These are phyloP conservation scores for Labeo catla DNA, from an alignment of 2,113 vertebrate genomes.

Conservation along the genomic window DNA sequence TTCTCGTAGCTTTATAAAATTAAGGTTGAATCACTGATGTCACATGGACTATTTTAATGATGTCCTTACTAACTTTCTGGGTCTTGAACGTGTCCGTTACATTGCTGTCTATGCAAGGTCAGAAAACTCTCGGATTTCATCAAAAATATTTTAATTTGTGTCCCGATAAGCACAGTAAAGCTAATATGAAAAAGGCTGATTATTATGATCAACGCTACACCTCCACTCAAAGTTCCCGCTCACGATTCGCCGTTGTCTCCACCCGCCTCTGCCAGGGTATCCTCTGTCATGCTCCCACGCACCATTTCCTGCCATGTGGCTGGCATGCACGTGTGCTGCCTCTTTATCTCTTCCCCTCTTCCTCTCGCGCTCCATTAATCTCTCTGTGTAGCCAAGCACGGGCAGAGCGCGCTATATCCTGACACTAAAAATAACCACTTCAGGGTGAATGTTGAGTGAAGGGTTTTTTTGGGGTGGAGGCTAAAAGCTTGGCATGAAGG, in stretches of 20 bases:
- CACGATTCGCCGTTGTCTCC: neutral
- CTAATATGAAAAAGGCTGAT: neutral
- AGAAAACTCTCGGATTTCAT: too few relatives aligned
- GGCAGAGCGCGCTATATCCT: slow-evolving; percentile 72
- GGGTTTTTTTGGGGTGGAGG: slow-evolving; percentile 39
- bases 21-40: too few relatives aligned
- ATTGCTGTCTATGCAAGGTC: too few relatives aligned
- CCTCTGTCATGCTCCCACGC: slow-evolving; percentile 53
- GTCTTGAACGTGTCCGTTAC: too few relatives aligned
- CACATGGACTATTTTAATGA: too few relatives aligned
- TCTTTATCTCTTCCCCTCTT: slow-evolving; percentile 70
- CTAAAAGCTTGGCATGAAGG: slow-evolving; percentile 58
- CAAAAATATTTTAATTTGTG: too few relatives aligned
- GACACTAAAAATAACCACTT: slow-evolving; percentile 80
- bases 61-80: too few relatives aligned
- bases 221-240: slow-evolving; percentile 4
- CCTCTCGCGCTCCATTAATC: slow-evolving; percentile 78
- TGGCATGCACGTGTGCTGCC: slow-evolving; percentile 69
- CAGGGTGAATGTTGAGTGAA: slow-evolving; percentile 63
- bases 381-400: slow-evolving; percentile 69
- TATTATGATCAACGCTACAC: neutral
- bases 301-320: slow-evolving; percentile 70
- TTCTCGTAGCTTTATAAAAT: too few relatives aligned
- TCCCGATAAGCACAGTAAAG: neutral
- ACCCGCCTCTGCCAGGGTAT: slow-evolving; percentile 4